Evolutionary conservation across 37 sponge, comb jelly and placozoan genomes (phyloP), one percentile per base, ranked within the genome.

Genomic region (Petrosia ficiformis): DNA sequence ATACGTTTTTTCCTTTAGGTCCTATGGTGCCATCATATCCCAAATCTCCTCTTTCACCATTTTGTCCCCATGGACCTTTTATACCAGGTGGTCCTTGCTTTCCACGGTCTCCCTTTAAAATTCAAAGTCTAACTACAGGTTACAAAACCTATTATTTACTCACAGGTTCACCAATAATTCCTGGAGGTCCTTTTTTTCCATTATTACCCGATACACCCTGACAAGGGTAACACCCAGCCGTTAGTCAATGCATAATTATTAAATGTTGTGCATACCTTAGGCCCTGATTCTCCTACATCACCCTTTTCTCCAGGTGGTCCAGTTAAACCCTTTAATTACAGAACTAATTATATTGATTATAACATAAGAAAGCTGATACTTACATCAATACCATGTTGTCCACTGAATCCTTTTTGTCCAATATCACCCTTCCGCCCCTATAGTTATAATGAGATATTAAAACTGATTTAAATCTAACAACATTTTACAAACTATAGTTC

Each of bases 201-300:
- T 14, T 67, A 2, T 41, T n/a, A 0, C 83, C 83, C 26, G 48
- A 40, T 35, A 32, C 66, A 0, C 78, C 78, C n/a, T n/a, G n/a
- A n/a, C n/a, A n/a, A n/a, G n/a, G n/a, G n/a, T n/a, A n/a, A n/a
- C n/a, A n/a, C n/a, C n/a, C n/a, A n/a, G n/a, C n/a, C n/a, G n/a
- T n/a, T n/a, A n/a, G n/a, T n/a, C n/a, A n/a, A n/a, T n/a, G n/a
- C n/a, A n/a, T n/a, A n/a, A n/a, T n/a, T n/a, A n/a, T n/a, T n/a
- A n/a, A n/a, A n/a, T n/a, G n/a, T n/a, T n/a, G n/a, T n/a, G n/a
- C n/a, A n/a, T n/a, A n/a, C n/a, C n/a, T n/a, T n/a, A n/a, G n/a
- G n/a, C n/a, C n/a, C n/a, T n/a, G n/a, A n/a, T n/a, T 81, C 66
- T 81, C 81, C 81, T 22, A 26, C 24, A n/a, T 36, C 30, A 11